Evolutionary conservation across 1,140 invertebrate species (phyloP), one percentile per base, ranked within the genome.

Genomic region (Hermatobates lingyangjiaoensis): DNA sequence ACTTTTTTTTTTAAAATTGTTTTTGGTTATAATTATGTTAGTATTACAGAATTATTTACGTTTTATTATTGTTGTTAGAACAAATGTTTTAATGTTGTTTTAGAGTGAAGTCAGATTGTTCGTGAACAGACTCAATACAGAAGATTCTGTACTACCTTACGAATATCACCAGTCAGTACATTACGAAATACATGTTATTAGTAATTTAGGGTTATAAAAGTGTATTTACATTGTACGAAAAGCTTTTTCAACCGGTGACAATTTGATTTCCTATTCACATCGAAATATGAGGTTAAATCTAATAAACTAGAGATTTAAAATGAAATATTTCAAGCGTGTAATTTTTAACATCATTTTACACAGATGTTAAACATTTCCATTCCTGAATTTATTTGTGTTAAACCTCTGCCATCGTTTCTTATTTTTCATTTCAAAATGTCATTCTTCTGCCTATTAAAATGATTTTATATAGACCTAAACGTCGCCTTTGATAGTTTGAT

Each of bases 131-230:
- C 69, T 98, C 5, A 96, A 98, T 66, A 92, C 90, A 7, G 84
- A 95, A 63, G 88, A 97, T 68, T 90, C 87, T 18, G 84, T 95
- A 2, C 89, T 98, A 62, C 93, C 94, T 2, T 98, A 92, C 73
- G 94, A 98, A 70, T 98, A 98, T 67, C 80, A 87, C 64, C 82
- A 91, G 82, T 81, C 71, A 73, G 73, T 71, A 58, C 40, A 26
- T 40, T 10, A 7, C 3, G 26, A 14, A 28, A 10, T 25, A 15
- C 21, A 39, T 45, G 21, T 51, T 28, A 4, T 54, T 50, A 25
- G 5, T 18, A 54, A 20, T n/a, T n/a, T 44, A 20, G 25, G 25
- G 40, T 45, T 47, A 14, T 30, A 21, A 21, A 14, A 46, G 40
- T 27, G 34, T 30, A 52, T 45, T 51, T 24, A 30, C 42, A 27